Evolutionary conservation across 1,140 invertebrate species (phyloP).

Genomic region (Mylabris phalerata): DNA sequence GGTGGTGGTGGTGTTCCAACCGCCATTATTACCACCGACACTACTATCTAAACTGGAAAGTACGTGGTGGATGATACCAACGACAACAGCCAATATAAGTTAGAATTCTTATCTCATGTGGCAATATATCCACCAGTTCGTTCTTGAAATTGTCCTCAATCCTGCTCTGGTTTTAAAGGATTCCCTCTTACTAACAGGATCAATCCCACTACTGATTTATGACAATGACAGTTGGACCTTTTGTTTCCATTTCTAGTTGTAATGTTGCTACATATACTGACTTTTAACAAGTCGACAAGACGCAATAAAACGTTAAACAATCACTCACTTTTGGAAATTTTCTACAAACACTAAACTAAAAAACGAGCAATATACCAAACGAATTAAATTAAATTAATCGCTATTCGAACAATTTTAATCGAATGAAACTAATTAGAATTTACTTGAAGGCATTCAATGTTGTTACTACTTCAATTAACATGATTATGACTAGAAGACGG

Average conservation of each 20-base stretch:
- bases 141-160: constrained; percentile 23
- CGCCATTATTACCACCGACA: too few relatives aligned
- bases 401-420: not conserved
- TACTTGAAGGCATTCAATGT: too few relatives aligned
- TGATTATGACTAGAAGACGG: too few relatives aligned
- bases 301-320: too few relatives aligned
- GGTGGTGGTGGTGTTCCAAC: not conserved
- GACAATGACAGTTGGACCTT: constrained; percentile 9
- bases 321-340: too few relatives aligned
- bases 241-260: constrained; percentile 10
- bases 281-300: too few relatives aligned
- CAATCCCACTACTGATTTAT: constrained; percentile 24
- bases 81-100: not conserved
- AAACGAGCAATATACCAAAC: too few relatives aligned
- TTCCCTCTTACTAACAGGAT: constrained; percentile 24
- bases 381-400: not conserved
- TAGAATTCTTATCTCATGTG: constrained; percentile 22
- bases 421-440: too few relatives aligned
- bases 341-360: too few relatives aligned
- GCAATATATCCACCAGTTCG: constrained; percentile 18
- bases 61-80: not conserved
- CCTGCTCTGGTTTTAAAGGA: constrained; percentile 25
- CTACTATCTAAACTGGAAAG: not conserved
- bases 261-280: too few relatives aligned
- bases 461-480: too few relatives aligned